A percentile compares a stretch with the other conserved stretches of the same genome.
phyloP scores from a whole-genome alignment of 2,113 vertebrate species.

The Sebastes schlegelii region DNA sequence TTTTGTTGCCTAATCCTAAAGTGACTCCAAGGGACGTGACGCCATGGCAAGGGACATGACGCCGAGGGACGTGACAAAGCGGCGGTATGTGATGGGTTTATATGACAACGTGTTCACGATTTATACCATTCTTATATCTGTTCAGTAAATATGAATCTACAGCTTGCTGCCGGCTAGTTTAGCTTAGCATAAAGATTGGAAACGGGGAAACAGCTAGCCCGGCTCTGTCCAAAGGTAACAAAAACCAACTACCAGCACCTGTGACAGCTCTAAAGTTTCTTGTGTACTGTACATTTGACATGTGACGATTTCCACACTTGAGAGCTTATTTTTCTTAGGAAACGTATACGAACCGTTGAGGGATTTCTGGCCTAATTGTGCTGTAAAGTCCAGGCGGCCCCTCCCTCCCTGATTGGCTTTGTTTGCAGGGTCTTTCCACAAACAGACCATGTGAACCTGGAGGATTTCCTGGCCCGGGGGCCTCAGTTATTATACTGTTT shows the following conservation, averaged over 20 bases:
- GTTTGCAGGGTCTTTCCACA: slow-evolving; percentile 37
- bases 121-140: not conserved
- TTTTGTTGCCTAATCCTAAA: no score
- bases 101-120: not conserved
- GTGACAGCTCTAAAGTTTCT: not conserved
- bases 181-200: not conserved
- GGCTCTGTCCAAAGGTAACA: not conserved
- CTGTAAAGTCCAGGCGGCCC: slow-evolving; percentile 8
- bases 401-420: slow-evolving; percentile 24
- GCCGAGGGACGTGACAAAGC: no score
- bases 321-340: slow-evolving; percentile 35
- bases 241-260: not conserved
- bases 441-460: slow-evolving; percentile 45
- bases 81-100: no score
- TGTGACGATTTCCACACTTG: slow-evolving; percentile 15
- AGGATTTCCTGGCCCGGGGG: slow-evolving; percentile 67
- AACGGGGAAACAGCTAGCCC: not conserved
- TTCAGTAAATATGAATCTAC: not conserved
- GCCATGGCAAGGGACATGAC: no score
- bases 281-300: slow-evolving; percentile 5
- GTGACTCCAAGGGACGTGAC: no score
- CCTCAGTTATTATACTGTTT: slow-evolving; percentile 65
- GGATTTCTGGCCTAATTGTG: slow-evolving; percentile 40
- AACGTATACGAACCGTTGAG: slow-evolving; percentile 12
- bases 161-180: not conserved